phyloP scores from a whole-genome alignment of 2,888 invertebrate genomes.

The Hydrotaea diabolus region DNA sequence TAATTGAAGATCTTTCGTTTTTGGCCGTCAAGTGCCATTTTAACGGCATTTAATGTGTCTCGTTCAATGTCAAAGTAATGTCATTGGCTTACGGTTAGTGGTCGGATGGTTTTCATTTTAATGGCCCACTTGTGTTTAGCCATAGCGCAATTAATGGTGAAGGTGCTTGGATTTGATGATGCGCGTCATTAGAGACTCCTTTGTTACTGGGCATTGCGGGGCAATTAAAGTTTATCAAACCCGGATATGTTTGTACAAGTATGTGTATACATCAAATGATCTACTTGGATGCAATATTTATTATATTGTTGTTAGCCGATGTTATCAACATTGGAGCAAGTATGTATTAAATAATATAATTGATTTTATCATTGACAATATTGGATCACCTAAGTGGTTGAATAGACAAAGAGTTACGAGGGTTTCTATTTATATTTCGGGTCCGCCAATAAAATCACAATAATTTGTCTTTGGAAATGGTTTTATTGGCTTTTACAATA shows the following conservation, averaged over 20 bases:
- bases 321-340: background rate
- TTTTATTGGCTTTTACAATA: no score
- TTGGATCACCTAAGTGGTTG: no score
- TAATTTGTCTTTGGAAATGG: no score
- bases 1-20: slow-evolving; percentile 7
- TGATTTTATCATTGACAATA: no score
- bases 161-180: background rate
- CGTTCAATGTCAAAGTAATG: background rate
- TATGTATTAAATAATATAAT: no score
- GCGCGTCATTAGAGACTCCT: background rate
- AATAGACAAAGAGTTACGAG: no score
- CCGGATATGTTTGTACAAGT: background rate
- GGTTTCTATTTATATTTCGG: no score
- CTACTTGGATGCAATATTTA: background rate
- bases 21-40: slow-evolving; percentile 5
- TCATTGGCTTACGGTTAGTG: background rate
- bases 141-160: background rate
- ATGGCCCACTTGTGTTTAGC: background rate
- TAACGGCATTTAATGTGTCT: slow-evolving; percentile 14
- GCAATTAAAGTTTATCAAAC: background rate
- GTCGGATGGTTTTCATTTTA: background rate
- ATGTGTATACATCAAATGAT: background rate
- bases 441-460: no score
- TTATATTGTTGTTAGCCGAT: background rate
- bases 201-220: background rate